Evolutionary conservation across 2,113 vertebrate species (phyloP), one percentile per base, ranked within the genome.

Genomic region (Tachysurus fulvidraco): DNA sequence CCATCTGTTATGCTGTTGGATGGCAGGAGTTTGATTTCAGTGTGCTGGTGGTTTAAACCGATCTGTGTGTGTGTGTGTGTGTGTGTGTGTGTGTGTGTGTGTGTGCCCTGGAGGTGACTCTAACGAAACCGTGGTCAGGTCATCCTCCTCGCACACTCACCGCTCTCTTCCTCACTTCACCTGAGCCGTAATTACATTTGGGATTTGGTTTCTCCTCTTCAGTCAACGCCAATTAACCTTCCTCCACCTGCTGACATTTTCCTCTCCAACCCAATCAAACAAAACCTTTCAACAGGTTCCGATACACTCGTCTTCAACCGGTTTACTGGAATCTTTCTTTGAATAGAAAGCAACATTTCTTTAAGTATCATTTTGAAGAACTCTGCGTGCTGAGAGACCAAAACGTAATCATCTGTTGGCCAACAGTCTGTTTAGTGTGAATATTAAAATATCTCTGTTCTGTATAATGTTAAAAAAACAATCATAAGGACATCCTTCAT

Each of bases 201-300:
- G 85, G 89, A 91, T 88, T 54, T 9, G 89, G 82, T 86, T 76
- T 30, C 62, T 88, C 57, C 92, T 92, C 91, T 91, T 92, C 91
- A 92, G 91, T 93, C 90, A 83, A 84, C 86, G 91, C 90, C 92
- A 95, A 94, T 94, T 94, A 94, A 92, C 93, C 92, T 87, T 89
- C 89, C 89, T 86, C 89, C 89, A 93, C 93, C 91, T 91, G 84
- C 85, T 92, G 92, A 94, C 92, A 94, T 94, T 94, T 91, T 93
- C 83, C 87, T 41, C 59, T 82, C 59, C 89, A 93, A 76, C 83
- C 54, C 83, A 85, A 83, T 79, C 80, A 87, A 87, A 67, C 85
- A 84, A 87, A 86, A 44, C 59, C 25, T 30, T 57, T 64, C 83
- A 65, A 74, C 79, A 81, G 62, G 82, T 84, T 82, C 52, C 65